These are phyloP conservation scores for Yponomeuta plumbellus DNA, from an alignment of 2,888 invertebrate species.

Conservation along the genomic window DNA sequence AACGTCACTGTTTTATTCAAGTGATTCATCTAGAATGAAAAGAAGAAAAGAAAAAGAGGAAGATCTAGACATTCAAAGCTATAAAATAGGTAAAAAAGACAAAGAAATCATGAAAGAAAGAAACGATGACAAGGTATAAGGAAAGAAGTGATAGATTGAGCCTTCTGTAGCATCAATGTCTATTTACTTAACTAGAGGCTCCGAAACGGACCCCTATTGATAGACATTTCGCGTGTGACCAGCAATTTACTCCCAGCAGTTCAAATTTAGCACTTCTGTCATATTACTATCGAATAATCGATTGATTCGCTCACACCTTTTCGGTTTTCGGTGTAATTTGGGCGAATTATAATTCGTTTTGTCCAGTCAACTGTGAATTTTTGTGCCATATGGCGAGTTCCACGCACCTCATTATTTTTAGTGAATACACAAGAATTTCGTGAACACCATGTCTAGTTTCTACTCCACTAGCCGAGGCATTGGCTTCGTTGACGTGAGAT, in stretches of 20 bases:
- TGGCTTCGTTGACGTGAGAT: too few species aligned
- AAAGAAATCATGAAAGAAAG: too few species aligned
- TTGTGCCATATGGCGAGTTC: not conserved
- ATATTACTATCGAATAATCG: slow-evolving; percentile 56
- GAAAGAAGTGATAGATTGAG: too few species aligned
- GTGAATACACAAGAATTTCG: not conserved
- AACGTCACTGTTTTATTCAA: too few species aligned
- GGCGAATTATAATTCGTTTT: slow-evolving; percentile 11
- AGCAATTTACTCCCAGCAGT: slow-evolving; percentile 53
- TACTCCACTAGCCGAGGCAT: too few species aligned
- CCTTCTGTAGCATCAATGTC: too few species aligned
- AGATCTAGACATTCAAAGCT: too few species aligned
- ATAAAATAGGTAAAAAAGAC: too few species aligned
- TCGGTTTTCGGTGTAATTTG: slow-evolving; percentile 23
- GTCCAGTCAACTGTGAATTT: not conserved
- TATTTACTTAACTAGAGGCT: not conserved
- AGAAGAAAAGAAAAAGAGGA: too few species aligned
- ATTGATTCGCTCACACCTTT: slow-evolving; percentile 57
- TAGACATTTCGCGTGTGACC: slow-evolving; percentile 73
- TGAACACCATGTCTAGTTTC: not conserved
- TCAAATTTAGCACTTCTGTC: slow-evolving; percentile 70
- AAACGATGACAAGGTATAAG: too few species aligned
- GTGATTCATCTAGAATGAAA: too few species aligned
- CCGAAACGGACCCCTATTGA: slow-evolving; percentile 64
- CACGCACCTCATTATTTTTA: not conserved